Evolutionary conservation across 53 echinoderm and acorn worm species (phyloP).

Genomic region (Patiria pectinifera): DNA sequence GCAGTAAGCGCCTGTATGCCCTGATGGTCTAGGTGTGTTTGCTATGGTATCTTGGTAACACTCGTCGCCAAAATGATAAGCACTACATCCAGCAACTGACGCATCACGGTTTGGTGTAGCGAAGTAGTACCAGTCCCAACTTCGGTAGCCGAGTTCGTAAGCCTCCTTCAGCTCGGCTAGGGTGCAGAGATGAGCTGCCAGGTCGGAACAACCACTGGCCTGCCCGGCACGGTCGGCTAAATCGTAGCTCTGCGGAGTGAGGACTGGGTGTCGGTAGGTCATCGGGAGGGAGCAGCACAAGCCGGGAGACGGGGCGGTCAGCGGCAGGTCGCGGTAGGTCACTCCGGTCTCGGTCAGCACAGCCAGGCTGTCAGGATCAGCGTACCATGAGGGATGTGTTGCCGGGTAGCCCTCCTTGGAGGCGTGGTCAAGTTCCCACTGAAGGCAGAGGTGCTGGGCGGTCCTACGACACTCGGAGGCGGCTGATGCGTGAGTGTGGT

Average conservation of each 20-base stretch:
- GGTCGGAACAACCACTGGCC: no score
- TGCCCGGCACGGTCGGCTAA: neutral
- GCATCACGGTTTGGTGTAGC: neutral
- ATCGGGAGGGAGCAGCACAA: no score
- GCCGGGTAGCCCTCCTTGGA: no score
- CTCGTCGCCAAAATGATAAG: neutral
- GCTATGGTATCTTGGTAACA: neutral
- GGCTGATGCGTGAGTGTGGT: no score
- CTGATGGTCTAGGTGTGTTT: neutral
- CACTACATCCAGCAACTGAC: neutral
- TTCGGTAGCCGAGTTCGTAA: neutral
- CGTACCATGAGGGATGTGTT: no score
- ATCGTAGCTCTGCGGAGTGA: neutral
- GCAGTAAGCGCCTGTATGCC: neutral
- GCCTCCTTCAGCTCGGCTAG: slow-evolving; percentile 41
- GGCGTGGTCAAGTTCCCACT: no score
- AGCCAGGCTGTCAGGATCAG: no score
- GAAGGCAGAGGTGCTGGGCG: neutral
- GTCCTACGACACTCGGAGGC: no score
- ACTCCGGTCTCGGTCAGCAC: no score
- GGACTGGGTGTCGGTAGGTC: neutral
- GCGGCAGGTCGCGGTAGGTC: no score
- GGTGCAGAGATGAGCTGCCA: neutral
- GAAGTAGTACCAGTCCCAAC: neutral
- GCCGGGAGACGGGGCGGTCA: no score